Conservation (phyloP, 2,888 invertebrate genomes). For the Zaprionus lineosus region DNA sequence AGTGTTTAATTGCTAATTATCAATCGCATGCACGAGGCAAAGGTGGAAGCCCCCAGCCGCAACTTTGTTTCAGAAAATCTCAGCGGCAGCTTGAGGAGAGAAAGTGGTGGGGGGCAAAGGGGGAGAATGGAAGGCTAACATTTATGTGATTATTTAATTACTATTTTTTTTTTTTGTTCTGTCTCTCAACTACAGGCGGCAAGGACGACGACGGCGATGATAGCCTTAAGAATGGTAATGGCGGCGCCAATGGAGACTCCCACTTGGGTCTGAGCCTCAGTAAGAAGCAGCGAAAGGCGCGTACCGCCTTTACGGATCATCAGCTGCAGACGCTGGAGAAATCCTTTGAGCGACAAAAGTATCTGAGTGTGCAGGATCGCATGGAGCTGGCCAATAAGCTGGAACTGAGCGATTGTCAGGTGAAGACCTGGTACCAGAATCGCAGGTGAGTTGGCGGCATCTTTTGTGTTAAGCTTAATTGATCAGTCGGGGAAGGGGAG, state of each 20-base stretch:
- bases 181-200: conserved; percentile 85
- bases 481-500: neutral
- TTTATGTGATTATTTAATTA: neutral
- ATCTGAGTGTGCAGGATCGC: conserved; percentile 97
- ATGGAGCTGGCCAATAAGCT: conserved; percentile 99
- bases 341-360: conserved; percentile 98
- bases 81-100: no score
- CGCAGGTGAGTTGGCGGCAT: conserved; percentile 88
- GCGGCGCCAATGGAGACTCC: conserved; percentile 66
- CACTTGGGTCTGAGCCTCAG: conserved; percentile 84
- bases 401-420: conserved; percentile 98
- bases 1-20: conserved; percentile 79
- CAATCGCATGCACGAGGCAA: conserved; percentile 49
- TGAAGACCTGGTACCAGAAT: conserved; percentile 99
- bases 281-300: conserved; percentile 97
- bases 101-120: neutral
- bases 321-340: conserved; percentile 98
- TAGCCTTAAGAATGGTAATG: conserved; percentile 80
- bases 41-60: conserved; percentile 25
- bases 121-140: neutral
- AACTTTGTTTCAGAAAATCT: conserved; percentile 33
- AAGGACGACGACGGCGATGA: conserved; percentile 89
- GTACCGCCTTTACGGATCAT: conserved; percentile 99
- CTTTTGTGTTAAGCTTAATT: conserved; percentile 37
- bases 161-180: neutral